phyloP scores from a whole-genome alignment of 2,888 invertebrate species.

The Dioctria linearis region DNA sequence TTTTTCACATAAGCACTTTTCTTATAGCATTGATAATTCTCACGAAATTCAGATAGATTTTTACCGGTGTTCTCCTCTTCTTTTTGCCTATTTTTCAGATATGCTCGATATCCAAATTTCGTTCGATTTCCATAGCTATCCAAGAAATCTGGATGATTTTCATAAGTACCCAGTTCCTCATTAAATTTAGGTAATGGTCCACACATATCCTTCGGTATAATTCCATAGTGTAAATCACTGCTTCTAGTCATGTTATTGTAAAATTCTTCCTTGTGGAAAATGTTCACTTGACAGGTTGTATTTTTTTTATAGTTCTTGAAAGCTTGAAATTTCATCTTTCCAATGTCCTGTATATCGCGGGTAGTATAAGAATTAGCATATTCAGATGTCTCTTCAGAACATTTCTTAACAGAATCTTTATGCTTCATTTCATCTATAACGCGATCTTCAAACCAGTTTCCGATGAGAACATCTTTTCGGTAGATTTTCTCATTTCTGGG shows the following conservation, averaged over 20 bases:
- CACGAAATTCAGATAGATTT: conserved; percentile 22
- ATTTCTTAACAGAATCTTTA: neutral
- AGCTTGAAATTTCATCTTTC: neutral
- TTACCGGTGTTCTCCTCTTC: neutral
- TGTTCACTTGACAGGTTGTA: conserved; percentile 6
- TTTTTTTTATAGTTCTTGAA: neutral
- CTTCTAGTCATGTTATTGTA: conserved; percentile 49
- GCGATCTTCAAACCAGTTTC: conserved; percentile 41
- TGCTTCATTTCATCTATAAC: neutral
- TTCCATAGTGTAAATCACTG: conserved; percentile 40
- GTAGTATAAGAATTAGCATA: neutral
- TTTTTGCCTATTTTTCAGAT: neutral
- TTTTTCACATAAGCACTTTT: conserved; percentile 10
- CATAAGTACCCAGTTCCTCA: conserved; percentile 7
- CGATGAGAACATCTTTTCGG: neutral
- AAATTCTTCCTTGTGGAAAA: conserved; percentile 28
- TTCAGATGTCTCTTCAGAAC: neutral
- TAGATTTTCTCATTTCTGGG: neutral
- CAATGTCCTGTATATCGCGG: neutral
- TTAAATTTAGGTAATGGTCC: conserved; percentile 12
- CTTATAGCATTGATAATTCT: neutral
- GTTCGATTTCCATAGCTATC: conserved; percentile 47
- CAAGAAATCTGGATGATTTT: conserved; percentile 33
- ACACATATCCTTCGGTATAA: neutral
- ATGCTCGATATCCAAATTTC: conserved; percentile 34